phyloP scores from a whole-genome alignment of 1,140 invertebrate species.

The Anastrepha ludens region DNA sequence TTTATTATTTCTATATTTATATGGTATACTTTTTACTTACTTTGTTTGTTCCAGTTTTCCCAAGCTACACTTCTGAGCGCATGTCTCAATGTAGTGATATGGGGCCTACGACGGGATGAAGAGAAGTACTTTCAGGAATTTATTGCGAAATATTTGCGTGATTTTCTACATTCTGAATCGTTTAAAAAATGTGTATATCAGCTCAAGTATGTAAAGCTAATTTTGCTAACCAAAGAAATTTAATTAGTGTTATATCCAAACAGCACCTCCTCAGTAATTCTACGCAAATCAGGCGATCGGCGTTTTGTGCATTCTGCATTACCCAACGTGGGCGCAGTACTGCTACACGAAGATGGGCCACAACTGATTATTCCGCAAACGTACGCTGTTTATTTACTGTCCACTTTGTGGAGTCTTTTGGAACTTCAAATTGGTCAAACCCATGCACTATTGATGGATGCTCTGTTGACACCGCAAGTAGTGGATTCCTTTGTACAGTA shows the following conservation, averaged over 20 bases:
- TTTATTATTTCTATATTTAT: neutral
- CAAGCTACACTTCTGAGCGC: slow-evolving; percentile 67
- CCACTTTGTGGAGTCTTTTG: slow-evolving; percentile 64
- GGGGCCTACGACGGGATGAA: slow-evolving; percentile 62
- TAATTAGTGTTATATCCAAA: slow-evolving; percentile 4
- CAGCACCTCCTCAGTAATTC: slow-evolving; percentile 66
- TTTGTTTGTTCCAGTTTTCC: slow-evolving; percentile 63
- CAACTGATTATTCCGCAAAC: slow-evolving; percentile 67
- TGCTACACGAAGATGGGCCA: slow-evolving; percentile 66
- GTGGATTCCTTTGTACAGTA: slow-evolving; percentile 64
- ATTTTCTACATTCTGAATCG: slow-evolving; percentile 63
- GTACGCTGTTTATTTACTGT: slow-evolving; percentile 68
- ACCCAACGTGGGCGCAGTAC: slow-evolving; percentile 69
- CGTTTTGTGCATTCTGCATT: slow-evolving; percentile 65
- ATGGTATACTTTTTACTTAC: neutral
- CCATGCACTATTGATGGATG: slow-evolving; percentile 51
- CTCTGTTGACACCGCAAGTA: slow-evolving; percentile 62
- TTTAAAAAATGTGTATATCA: slow-evolving; percentile 63
- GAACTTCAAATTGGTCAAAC: slow-evolving; percentile 58
- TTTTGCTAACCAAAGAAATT: neutral
- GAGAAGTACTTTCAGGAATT: slow-evolving; percentile 61
- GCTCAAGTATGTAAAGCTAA: slow-evolving; percentile 57
- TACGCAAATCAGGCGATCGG: slow-evolving; percentile 63
- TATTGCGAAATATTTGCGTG: slow-evolving; percentile 62
- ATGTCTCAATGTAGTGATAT: slow-evolving; percentile 63